phyloP scores from a whole-genome alignment of 1,140 invertebrate species.

The Tetranychus urticae region DNA sequence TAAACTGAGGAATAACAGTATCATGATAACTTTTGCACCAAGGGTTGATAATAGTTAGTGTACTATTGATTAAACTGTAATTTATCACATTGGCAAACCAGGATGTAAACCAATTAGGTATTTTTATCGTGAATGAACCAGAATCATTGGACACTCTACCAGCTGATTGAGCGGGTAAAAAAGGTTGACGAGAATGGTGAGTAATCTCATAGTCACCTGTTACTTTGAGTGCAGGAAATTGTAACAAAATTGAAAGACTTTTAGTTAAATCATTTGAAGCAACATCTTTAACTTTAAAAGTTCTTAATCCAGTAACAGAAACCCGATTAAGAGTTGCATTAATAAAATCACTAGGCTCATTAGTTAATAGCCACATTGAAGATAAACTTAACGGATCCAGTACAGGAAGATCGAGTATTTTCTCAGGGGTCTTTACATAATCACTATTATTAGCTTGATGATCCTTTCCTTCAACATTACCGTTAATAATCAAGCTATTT shows the following conservation, averaged over 20 bases:
- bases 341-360: neutral
- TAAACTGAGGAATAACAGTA: neutral
- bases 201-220: conserved; percentile 7
- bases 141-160: conserved; percentile 3
- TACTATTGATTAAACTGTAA: neutral
- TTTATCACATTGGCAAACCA: conserved; percentile 8
- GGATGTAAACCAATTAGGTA: conserved; percentile 3
- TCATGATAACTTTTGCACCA: neutral
- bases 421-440: too few relatives aligned
- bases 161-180: too few relatives aligned
- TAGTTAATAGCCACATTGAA: neutral
- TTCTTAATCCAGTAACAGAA: conserved; percentile 6
- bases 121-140: conserved; percentile 7
- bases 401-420: neutral
- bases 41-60: neutral
- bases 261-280: conserved; percentile 8
- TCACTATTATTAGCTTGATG: too few relatives aligned
- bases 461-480: too few relatives aligned
- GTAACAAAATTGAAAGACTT: conserved; percentile 6
- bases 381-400: neutral
- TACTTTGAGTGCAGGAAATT: conserved; percentile 6
- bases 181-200: neutral
- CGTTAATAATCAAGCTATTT: too few relatives aligned
- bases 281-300: conserved; percentile 10
- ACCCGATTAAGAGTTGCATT: conserved; percentile 1